Conservation (phyloP, 2,113 vertebrate genomes). For the Agelaius tricolor region DNA sequence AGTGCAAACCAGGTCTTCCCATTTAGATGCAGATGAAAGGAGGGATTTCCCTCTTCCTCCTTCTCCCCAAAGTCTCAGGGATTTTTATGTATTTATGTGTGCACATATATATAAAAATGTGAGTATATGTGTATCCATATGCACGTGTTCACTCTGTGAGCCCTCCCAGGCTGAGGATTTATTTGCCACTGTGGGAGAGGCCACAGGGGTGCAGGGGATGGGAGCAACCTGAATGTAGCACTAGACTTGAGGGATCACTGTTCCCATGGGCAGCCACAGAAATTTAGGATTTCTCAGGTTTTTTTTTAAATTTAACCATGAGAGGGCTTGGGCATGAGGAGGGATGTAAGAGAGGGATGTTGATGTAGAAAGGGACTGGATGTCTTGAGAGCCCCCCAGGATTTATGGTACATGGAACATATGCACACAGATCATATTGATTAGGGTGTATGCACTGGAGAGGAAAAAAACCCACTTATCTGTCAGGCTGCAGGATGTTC, state of each 20-base stretch:
- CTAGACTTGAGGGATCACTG: not conserved
- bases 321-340: not conserved
- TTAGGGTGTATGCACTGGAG: not conserved
- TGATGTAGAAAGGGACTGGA: not conserved
- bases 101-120: not conserved
- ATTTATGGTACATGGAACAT: not conserved
- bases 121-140: not conserved
- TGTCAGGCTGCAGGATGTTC: not conserved
- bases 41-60: slow-evolving; percentile 56
- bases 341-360: not conserved
- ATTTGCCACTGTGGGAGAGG: not conserved
- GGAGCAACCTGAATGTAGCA: not conserved
- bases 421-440: not conserved
- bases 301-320: not conserved
- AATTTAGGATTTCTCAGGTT: not conserved
- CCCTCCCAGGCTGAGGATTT: not conserved
- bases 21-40: slow-evolving; percentile 54
- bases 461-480: not conserved
- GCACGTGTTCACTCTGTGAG: not conserved
- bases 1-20: slow-evolving; percentile 55
- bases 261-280: not conserved
- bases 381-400: not conserved
- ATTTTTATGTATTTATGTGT: not conserved
- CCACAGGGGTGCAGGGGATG: not conserved
- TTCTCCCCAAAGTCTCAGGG: not conserved